Conservation (phyloP, 2,113 vertebrate species). For the Etia nguti region DNA sequence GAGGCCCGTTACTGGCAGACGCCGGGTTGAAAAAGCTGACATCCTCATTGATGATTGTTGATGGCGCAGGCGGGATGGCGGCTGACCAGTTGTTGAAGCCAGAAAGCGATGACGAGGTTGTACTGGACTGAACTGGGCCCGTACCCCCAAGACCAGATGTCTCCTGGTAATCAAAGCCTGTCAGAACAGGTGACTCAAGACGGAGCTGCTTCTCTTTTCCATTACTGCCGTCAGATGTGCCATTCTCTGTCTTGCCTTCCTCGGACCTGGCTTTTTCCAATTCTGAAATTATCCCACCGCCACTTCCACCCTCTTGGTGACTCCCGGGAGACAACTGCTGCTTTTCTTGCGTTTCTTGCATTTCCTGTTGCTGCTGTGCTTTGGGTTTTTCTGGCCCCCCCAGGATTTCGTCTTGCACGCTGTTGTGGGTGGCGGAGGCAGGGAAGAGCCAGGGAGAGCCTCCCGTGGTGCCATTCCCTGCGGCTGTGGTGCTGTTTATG, state of each 20-base stretch:
- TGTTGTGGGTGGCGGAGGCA: slow-evolving; percentile 87
- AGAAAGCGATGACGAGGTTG: slow-evolving; percentile 89
- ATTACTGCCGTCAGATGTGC: slow-evolving; percentile 81
- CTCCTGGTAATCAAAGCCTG: slow-evolving; percentile 95
- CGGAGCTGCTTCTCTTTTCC: slow-evolving; percentile 95
- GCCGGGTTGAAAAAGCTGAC: slow-evolving; percentile 97
- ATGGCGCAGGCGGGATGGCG: slow-evolving; percentile 91
- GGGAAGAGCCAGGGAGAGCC: slow-evolving; percentile 98
- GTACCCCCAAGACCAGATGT: slow-evolving; percentile 87
- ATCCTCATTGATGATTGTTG: slow-evolving; percentile 95
- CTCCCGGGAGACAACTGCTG: slow-evolving; percentile 84
- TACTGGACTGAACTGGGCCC: slow-evolving; percentile 81
- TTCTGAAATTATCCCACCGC: slow-evolving; percentile 86
- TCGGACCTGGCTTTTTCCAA: slow-evolving; percentile 89
- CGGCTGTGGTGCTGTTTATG: slow-evolving; percentile 96
- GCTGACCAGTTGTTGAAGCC: slow-evolving; percentile 99
- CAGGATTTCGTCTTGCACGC: slow-evolving; percentile 97
- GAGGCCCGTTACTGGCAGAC: slow-evolving; percentile 92
- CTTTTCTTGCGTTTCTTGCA: slow-evolving; percentile 95
- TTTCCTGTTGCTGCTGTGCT: slow-evolving; percentile 92
- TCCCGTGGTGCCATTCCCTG: slow-evolving; percentile 91
- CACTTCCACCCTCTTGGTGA: slow-evolving; percentile 83
- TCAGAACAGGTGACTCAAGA: slow-evolving; percentile 93
- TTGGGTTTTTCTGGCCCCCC: slow-evolving; percentile 95
- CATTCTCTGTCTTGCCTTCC: slow-evolving; percentile 84